phyloP scores from a whole-genome alignment of 2,113 vertebrate species.

The Salvelinus fontinalis region DNA sequence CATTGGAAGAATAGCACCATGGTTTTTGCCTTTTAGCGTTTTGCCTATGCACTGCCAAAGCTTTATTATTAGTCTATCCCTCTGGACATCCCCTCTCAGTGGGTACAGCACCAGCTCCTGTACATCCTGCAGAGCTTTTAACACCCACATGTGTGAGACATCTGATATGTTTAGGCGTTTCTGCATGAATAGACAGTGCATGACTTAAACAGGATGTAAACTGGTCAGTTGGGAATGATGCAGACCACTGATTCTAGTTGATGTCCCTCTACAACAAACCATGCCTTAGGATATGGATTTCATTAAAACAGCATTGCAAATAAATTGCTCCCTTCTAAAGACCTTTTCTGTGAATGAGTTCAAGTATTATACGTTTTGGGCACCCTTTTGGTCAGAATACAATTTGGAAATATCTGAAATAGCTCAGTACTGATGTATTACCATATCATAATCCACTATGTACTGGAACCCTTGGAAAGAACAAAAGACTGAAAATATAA shows the following conservation, averaged over 20 bases:
- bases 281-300: not conserved
- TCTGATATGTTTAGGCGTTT: not conserved
- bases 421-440: too few species aligned
- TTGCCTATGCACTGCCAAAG: conserved; percentile 2
- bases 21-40: not conserved
- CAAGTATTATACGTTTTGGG: too few species aligned
- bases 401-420: too few species aligned
- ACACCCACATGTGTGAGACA: not conserved
- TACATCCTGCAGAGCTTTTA: not conserved
- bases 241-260: not conserved
- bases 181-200: not conserved
- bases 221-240: not conserved
- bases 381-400: too few species aligned
- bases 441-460: too few species aligned
- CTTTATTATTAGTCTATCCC: not conserved
- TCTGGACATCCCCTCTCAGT: not conserved
- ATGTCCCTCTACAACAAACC: not conserved
- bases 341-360: not conserved
- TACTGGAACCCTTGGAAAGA: too few species aligned
- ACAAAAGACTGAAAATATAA: not conserved
- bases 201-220: not conserved
- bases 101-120: not conserved
- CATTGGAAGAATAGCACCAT: too few species aligned
- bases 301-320: not conserved
- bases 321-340: not conserved